Evolutionary conservation across 1,140 invertebrate genomes (phyloP), one percentile per base, ranked within the genome.

Genomic region (Drosophila takahashii): DNA sequence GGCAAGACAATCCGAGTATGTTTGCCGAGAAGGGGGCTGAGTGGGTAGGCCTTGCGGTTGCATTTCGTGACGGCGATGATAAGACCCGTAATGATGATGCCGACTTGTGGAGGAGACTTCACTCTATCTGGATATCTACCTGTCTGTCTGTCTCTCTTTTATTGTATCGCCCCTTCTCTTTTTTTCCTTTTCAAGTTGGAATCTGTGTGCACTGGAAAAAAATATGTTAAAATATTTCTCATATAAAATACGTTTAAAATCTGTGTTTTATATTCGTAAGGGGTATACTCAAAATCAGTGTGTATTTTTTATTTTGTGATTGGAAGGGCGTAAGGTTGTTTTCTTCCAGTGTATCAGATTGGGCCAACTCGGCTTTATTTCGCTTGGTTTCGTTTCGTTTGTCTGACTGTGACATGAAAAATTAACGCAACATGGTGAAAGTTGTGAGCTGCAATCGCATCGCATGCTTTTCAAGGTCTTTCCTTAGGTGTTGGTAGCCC

Each of bases 381-480:
- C 58, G 32, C 48, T 34, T 69, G 15, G 36, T 36, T 72, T 75
- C 58, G 59, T 61, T 75, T 61, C 39, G 58, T 58, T 54, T 77
- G 34, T 70, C 59, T 65, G 69, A 70, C 64, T 77, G 64, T 57
- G 75, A 77, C 75, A 78, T 77, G 75, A 77, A 77, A 78, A 77
- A 77, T 77, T 77, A 77, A 77, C 67, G 80, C 81, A 85, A 61
- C 48, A 65, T 86, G 81, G 81, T 81, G 81, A 85, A 85, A 85
- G 81, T 85, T 85, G 80, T 71, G 37, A 62, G 54, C 41, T 51
- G 51, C 52, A 69, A 50, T 77, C 50, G 54, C 58, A 27, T 42
- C 52, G 67, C 76, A 84, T 86, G 81, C 53, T 86, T 86, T 86
- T 86, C 81, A 86, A 86, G 81, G 81, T 86, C 81, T 86, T 86